These are phyloP conservation scores for Crotalus viridis DNA, from an alignment of 2,113 vertebrate genomes.

Conservation along the genomic window DNA sequence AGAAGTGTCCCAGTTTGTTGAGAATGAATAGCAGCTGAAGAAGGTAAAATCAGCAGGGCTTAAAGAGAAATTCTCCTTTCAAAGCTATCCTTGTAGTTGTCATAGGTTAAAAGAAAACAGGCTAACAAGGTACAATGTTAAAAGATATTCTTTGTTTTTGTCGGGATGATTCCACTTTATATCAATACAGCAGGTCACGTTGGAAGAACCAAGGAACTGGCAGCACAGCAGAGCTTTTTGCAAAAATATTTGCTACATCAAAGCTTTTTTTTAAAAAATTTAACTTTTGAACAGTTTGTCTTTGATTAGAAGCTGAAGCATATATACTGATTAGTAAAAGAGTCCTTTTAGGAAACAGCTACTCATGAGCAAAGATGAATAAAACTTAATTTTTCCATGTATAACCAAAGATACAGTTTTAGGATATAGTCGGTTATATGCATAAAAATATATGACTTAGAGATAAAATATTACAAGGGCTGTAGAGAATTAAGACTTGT, in stretches of 20 bases:
- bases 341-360: not conserved
- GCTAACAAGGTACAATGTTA: not conserved
- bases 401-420: conserved; percentile 1
- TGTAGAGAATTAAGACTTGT: not conserved
- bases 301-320: conserved; percentile 35
- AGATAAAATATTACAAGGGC: not conserved
- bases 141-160: not conserved
- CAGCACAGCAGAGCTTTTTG: not conserved
- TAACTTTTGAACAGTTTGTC: not conserved
- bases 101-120: conserved; percentile 1
- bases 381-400: not conserved
- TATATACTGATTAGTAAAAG: not conserved
- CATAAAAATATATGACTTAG: fast-evolving
- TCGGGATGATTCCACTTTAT: not conserved
- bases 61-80: not conserved
- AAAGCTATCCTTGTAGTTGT: not conserved
- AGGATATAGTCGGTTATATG: not conserved
- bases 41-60: not conserved
- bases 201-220: not conserved
- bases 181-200: not conserved
- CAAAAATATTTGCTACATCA: not conserved
- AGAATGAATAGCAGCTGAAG: not conserved
- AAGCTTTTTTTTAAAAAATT: not conserved
- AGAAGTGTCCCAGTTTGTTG: not conserved
- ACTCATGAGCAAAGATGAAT: not conserved